Evolutionary conservation across 2,113 vertebrate species (phyloP).

Genomic region (Acanthochromis polyacanthus): DNA sequence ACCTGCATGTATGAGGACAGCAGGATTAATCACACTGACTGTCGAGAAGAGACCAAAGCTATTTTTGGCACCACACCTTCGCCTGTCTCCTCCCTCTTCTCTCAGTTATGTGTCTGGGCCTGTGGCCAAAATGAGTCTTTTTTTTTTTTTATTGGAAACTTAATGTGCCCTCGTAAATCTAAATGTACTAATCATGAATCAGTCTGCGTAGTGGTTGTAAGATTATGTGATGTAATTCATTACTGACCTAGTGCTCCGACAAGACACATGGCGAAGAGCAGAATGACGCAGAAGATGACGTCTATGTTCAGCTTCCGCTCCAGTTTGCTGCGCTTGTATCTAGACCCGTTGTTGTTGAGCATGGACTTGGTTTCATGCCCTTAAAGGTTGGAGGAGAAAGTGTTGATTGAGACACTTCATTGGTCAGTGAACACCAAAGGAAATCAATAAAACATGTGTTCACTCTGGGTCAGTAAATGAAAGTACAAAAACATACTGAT

Average conservation of each 20-base stretch:
- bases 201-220: slow-evolving; percentile 40
- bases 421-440: background rate
- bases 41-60: slow-evolving; percentile 45
- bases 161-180: slow-evolving; percentile 40
- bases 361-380: slow-evolving; percentile 97
- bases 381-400: slow-evolving; percentile 71
- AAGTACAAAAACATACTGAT: background rate
- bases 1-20: slow-evolving; percentile 83
- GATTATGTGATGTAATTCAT: slow-evolving; percentile 43
- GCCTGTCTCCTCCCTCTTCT: slow-evolving; percentile 21
- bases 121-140: slow-evolving; percentile 39
- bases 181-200: slow-evolving; percentile 51
- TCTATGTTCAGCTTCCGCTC: slow-evolving; percentile 91
- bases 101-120: slow-evolving; percentile 19
- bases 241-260: slow-evolving; percentile 89
- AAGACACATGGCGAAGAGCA: slow-evolving; percentile 94
- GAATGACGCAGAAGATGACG: slow-evolving; percentile 89
- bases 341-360: slow-evolving; percentile 92
- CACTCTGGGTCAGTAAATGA: background rate
- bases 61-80: slow-evolving; percentile 66
- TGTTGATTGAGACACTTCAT: slow-evolving; percentile 2
- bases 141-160: slow-evolving; percentile 31
- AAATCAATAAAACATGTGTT: slow-evolving; percentile 1
- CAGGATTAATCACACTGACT: slow-evolving; percentile 63
- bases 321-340: slow-evolving; percentile 95